Conservation (phyloP, 1,140 invertebrate species). For the Calosoma granatense region DNA sequence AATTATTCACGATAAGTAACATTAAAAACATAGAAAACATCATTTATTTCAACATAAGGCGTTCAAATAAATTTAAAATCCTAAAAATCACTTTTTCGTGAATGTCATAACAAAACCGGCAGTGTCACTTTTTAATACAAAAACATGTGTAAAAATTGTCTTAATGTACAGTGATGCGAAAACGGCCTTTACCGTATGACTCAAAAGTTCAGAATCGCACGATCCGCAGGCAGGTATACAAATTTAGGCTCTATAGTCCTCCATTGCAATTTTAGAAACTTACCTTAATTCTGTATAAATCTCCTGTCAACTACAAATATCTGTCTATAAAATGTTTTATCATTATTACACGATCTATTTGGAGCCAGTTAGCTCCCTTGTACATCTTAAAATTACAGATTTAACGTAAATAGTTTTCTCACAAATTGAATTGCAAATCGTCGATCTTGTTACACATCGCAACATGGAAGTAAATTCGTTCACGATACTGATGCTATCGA, state of each 20-base stretch:
- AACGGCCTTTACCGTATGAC: slow-evolving; percentile 24
- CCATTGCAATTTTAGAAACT: slow-evolving; percentile 18
- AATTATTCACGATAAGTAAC: neutral
- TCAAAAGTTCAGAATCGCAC: slow-evolving; percentile 25
- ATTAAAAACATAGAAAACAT: neutral
- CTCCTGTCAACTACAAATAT: neutral
- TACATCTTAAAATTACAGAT: neutral
- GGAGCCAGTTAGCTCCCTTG: neutral
- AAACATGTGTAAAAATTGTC: neutral
- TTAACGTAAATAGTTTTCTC: too few species aligned
- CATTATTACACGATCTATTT: neutral
- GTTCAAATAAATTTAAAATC: slow-evolving; percentile 4
- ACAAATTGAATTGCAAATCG: neutral
- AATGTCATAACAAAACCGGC: neutral
- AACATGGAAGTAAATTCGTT: too few species aligned
- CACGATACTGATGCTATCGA: too few species aligned
- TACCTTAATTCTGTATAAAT: neutral
- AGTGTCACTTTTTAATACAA: neutral
- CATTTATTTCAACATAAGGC: neutral
- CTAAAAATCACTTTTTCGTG: neutral
- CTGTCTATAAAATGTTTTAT: neutral
- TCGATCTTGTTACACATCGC: too few species aligned
- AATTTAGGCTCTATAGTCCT: slow-evolving; percentile 27
- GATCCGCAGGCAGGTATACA: slow-evolving; percentile 19
- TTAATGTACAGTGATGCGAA: slow-evolving; percentile 17